Conservation (phyloP, 2,888 invertebrate genomes). For the Agrochola macilenta region DNA sequence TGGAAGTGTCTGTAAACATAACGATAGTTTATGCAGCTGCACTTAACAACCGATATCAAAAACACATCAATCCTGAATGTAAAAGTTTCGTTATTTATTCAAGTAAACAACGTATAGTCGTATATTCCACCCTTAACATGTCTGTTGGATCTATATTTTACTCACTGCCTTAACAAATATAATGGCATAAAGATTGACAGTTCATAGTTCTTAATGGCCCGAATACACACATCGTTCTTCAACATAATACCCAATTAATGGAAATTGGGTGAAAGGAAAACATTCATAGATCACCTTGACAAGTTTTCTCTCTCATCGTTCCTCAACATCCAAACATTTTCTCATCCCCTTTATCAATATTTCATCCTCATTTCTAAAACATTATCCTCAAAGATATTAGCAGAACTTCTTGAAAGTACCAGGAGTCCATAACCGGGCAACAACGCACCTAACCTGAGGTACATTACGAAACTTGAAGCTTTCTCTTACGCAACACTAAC, state of each 20-base stretch:
- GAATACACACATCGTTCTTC: slow-evolving; percentile 8
- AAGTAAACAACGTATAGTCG: slow-evolving; percentile 56
- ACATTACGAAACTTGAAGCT: slow-evolving; percentile 73
- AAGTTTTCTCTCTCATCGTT: slow-evolving; percentile 2
- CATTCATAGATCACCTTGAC: slow-evolving; percentile 20
- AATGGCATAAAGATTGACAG: slow-evolving; percentile 35
- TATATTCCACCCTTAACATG: slow-evolving; percentile 46
- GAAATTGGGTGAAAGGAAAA: slow-evolving; percentile 9
- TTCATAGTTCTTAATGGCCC: slow-evolving; percentile 28
- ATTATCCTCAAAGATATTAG: slow-evolving; percentile 21
- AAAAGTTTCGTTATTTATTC: slow-evolving; percentile 55
- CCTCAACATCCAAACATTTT: slow-evolving; percentile 20
- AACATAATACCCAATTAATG: slow-evolving; percentile 32
- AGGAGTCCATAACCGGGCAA: slow-evolving; percentile 52
- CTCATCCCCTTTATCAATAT: not conserved
- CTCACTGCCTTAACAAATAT: slow-evolving; percentile 46
- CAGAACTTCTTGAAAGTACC: slow-evolving; percentile 41
- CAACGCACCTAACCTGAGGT: slow-evolving; percentile 61
- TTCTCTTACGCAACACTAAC: slow-evolving; percentile 86
- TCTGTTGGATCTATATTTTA: slow-evolving; percentile 36
- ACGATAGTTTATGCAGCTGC: slow-evolving; percentile 45
- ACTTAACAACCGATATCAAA: slow-evolving; percentile 57
- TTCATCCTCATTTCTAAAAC: slow-evolving; percentile 26
- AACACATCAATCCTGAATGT: slow-evolving; percentile 53
- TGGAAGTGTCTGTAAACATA: slow-evolving; percentile 48